Evolutionary conservation across 2,888 invertebrate species (phyloP), one percentile per base, ranked within the genome.

Genomic region (Heliconius charithonia): DNA sequence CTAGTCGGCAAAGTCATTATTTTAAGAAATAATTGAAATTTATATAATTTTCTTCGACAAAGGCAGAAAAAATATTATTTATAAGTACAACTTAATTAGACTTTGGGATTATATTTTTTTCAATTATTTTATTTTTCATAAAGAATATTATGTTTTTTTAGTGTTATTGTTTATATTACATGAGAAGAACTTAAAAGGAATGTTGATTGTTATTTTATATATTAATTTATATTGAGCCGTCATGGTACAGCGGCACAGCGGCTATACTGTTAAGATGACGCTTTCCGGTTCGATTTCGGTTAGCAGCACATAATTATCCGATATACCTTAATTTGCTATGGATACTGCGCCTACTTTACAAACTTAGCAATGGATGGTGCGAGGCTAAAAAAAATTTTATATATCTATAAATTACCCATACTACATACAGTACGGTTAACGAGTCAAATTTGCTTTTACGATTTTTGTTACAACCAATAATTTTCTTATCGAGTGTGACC

Each of bases 81-180:
- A n/a, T 59, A 59, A 22, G 59, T 59, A 59, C n/a, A 7, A 10
- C 9, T 59, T 59, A 59, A 59, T 59, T 59, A 22, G n/a, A 59
- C 3, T 59, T 59, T 1, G 9, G 10, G 22, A 59, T 59, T 59
- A 59, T 59, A n/a, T 10, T 59, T 51, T 59, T 51, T n/a, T n/a
- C 59, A 59, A 59, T 59, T 59, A 59, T 59, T 59, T n/a, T 59
- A 10, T 59, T 59, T n/a, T n/a, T n/a, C n/a, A n/a, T n/a, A 59
- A 59, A 59, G 10, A 59, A 59, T n/a, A n/a, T 59, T 10, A 59
- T 10, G 3, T 59, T 59, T 59, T 59, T 10, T 59, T 22, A 10
- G 19, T 19, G 19, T 51, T 51, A 51, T 19, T 51, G 19, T 51
- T 51, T 51, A 51, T 51, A 19, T 19, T 4, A 6, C 10, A 10